Base-by-base conservation (phyloP, 1,140 invertebrate genomes). In the Sinonovacula constricta region DNA sequence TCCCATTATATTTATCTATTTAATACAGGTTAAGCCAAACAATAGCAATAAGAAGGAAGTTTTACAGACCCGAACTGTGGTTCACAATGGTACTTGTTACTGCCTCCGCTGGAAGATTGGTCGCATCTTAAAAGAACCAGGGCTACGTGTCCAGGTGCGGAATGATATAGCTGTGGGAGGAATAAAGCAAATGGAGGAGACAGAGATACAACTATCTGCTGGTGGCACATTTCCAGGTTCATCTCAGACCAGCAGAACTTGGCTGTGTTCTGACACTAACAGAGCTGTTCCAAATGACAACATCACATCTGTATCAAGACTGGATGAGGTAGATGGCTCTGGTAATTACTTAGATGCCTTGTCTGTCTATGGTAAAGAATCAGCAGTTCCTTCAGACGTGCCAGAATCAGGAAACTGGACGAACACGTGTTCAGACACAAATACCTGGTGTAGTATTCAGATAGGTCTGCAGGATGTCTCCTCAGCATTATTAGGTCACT, bases 71-170 rank as follows among this genome's bases (percentile, higher is more conserved):
- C 15, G 53, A 31, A 1, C 53, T 15, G 14, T 59, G n/a, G 14
- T 36, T 18, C 45, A 39, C 33, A 39, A 49, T 18, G 60, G 49
- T 15, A 28, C 56, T 5, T 24, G 24, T 31, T 62, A 66, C 63
- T 76, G 72, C 67, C 28, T 76, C 4, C 18, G 51, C 28, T 76
- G 72, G 72, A 10, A 36, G n/a, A 62, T 76, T 7, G 49, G 62
- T 26, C 72, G 67, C 33, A 49, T 76, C 30, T 30, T 76, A 12
- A 76, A 76, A 76, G 62, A 76, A 30, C 62, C 72, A 14, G 72
- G 72, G 30, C 54, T 76, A 34, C 51, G 72, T 45, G 57, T 56
- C 15, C 3, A 34, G 34, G 39, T 39, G 30, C n/a, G 31, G n/a
- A n/a, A n/a, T n/a, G n/a, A n/a, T n/a, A 22, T n/a, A 24, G 28